These are phyloP conservation scores for Pandion haliaetus DNA, from an alignment of 2,113 vertebrate genomes.

Conservation along the genomic window DNA sequence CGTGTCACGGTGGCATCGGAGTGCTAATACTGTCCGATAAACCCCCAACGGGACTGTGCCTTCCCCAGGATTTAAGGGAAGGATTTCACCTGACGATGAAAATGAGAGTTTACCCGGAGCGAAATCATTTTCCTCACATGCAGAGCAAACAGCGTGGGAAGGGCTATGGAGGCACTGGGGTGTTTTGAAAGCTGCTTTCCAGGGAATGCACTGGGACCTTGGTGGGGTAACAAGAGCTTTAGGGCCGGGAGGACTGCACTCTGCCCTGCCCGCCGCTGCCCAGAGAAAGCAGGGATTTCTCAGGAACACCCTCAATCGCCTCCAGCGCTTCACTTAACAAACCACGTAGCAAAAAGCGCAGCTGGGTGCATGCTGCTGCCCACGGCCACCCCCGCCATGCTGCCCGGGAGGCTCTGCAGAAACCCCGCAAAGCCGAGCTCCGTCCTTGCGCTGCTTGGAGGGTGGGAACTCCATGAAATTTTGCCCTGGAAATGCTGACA, in stretches of 20 bases:
- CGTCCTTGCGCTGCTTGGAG: not conserved
- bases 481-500: not conserved
- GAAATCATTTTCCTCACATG: too few relatives aligned
- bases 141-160: not conserved
- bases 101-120: not conserved
- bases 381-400: not conserved
- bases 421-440: not conserved
- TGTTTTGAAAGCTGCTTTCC: not conserved
- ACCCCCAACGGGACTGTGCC: not conserved
- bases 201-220: not conserved
- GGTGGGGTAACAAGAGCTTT: not conserved
- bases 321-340: not conserved
- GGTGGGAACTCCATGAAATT: not conserved
- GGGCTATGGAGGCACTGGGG: not conserved
- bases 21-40: accelerated
- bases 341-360: not conserved
- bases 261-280: not conserved
- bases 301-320: not conserved
- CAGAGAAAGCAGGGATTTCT: not conserved
- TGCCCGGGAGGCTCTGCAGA: not conserved
- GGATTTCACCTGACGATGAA: not conserved
- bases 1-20: accelerated
- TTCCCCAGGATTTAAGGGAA: too few relatives aligned
- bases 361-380: not conserved
- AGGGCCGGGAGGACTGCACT: not conserved